A percentile compares a stretch with the other conserved stretches of the same genome.
phyloP scores from a whole-genome alignment of 2,113 vertebrate genomes.

The Euleptes europaea region DNA sequence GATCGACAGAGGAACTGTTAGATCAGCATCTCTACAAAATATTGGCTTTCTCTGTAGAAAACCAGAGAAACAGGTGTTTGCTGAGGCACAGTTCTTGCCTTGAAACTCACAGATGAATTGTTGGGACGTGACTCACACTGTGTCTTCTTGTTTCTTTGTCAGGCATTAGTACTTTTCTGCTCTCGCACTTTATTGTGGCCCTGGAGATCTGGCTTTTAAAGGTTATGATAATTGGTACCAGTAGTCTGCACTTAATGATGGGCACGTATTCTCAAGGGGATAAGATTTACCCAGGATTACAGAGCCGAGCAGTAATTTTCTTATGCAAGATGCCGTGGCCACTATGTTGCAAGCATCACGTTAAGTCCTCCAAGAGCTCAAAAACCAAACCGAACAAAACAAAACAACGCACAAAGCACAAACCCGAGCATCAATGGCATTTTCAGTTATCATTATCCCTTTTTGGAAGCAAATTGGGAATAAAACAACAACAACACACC shows the following conservation, averaged over 20 bases:
- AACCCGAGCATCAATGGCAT: not conserved
- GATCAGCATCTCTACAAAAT: not conserved
- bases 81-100: not conserved
- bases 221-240: not conserved
- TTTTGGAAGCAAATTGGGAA: not conserved
- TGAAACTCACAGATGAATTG: not conserved
- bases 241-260: not conserved
- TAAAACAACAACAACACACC: not conserved
- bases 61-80: not conserved
- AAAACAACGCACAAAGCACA: not conserved
- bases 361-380: not conserved
- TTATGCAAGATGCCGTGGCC: not conserved
- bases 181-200: conserved; percentile 12
- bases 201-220: not conserved
- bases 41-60: not conserved
- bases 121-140: not conserved
- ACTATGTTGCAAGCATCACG: not conserved
- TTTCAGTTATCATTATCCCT: not conserved
- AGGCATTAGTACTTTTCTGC: conserved; percentile 5
- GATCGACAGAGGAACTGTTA: not conserved
- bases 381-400: not conserved
- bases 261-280: not conserved
- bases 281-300: not conserved
- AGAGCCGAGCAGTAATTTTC: conserved; percentile 11
- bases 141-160: not conserved